These are phyloP conservation scores for Corythoichthys intestinalis DNA, from an alignment of 2,113 vertebrate species.

Conservation along the genomic window DNA sequence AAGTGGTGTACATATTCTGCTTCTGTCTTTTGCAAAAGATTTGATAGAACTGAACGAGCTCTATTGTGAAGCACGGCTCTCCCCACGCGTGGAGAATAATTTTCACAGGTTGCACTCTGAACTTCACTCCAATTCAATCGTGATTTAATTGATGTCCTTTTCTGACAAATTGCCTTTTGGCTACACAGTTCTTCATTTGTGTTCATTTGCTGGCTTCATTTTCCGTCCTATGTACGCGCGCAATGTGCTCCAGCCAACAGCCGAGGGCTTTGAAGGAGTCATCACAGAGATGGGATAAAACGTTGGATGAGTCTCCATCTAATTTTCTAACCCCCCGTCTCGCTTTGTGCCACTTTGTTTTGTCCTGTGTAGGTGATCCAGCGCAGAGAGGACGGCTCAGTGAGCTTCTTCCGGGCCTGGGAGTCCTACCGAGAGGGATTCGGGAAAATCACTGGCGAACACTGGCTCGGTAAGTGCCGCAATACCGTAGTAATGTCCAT, in stretches of 20 bases:
- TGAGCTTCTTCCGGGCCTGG: constrained; percentile 95
- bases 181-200: constrained; percentile 49
- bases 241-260: constrained; percentile 35
- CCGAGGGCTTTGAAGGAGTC: constrained; percentile 28
- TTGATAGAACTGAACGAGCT: background rate
- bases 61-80: background rate
- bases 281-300: constrained; percentile 34
- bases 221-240: too few species aligned
- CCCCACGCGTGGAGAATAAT: background rate
- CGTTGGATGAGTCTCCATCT: constrained; percentile 23
- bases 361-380: constrained; percentile 83
- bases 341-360: constrained; percentile 13
- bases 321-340: constrained; percentile 27
- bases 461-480: constrained; percentile 86
- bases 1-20: constrained; percentile 10
- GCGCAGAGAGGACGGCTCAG: constrained; percentile 87
- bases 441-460: constrained; percentile 92
- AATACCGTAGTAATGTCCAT: background rate
- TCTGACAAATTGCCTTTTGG: constrained; percentile 58
- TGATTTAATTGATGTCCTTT: constrained; percentile 62
- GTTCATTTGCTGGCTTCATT: constrained; percentile 33
- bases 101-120: constrained; percentile 27
- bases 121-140: constrained; percentile 50
- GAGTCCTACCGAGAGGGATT: constrained; percentile 91
- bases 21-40: background rate